These are phyloP conservation scores for Apostichopus californicus DNA, from an alignment of 35 echinoderm and acorn worm species.

Conservation along the genomic window DNA sequence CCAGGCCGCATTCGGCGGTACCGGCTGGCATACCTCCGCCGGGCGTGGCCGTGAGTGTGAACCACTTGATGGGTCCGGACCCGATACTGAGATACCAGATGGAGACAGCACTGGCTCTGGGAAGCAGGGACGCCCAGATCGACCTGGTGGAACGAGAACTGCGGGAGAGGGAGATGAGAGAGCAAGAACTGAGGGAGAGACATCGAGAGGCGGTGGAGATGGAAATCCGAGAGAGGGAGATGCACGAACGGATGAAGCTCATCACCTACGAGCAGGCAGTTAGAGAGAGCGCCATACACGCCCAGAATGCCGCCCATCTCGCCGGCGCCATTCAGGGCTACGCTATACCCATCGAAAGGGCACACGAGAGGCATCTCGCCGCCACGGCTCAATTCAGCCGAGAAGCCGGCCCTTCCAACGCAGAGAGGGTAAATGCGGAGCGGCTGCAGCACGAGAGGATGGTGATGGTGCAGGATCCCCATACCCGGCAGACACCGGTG, in stretches of 20 bases:
- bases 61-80: constrained; percentile 87
- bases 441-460: constrained; percentile 80
- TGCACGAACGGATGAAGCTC: constrained; percentile 60
- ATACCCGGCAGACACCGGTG: neutral
- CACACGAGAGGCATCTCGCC: constrained; percentile 54
- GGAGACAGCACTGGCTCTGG: constrained; percentile 70
- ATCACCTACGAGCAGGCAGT: constrained; percentile 67
- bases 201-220: constrained; percentile 73
- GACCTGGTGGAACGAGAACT: constrained; percentile 90
- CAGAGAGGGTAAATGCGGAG: constrained; percentile 81
- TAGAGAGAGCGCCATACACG: constrained; percentile 52
- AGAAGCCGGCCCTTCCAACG: constrained; percentile 42
- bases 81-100: constrained; percentile 91
- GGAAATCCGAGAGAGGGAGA: constrained; percentile 70
- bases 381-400: constrained; percentile 31
- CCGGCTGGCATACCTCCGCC: constrained; percentile 56
- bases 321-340: constrained; percentile 6
- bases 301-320: constrained; percentile 31
- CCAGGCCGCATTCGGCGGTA: constrained; percentile 72
- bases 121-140: constrained; percentile 88
- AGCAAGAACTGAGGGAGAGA: constrained; percentile 62
- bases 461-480: constrained; percentile 71
- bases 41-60: neutral
- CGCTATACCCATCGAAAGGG: constrained; percentile 10
- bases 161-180: constrained; percentile 76